Conservation (phyloP, 2,797 vertebrate genomes). For the Poeciliopsis turneri region DNA sequence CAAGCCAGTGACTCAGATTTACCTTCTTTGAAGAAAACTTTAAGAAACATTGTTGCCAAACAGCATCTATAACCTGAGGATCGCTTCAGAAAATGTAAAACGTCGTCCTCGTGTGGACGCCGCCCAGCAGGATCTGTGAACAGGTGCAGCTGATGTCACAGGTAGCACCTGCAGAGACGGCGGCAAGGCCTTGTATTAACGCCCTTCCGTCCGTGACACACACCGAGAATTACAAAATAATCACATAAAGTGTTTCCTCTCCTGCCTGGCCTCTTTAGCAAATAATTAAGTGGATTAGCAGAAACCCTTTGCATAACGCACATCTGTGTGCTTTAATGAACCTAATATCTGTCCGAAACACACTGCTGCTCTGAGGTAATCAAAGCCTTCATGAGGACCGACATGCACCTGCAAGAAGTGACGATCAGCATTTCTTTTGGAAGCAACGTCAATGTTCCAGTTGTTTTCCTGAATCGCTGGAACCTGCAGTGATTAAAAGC, state of each 20-base stretch:
- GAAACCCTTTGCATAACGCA: slow-evolving; percentile 75
- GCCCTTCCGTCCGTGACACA: slow-evolving; percentile 64
- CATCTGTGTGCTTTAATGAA: slow-evolving; percentile 81
- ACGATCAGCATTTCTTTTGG: slow-evolving; percentile 15
- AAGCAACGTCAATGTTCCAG: slow-evolving; percentile 17
- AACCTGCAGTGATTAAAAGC: slow-evolving; percentile 25
- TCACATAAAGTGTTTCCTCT: slow-evolving; percentile 71
- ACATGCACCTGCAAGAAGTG: slow-evolving; percentile 43
- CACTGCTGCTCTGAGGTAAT: slow-evolving; percentile 60
- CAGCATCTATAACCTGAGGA: not conserved
- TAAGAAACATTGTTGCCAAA: not conserved
- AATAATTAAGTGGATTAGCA: slow-evolving; percentile 77
- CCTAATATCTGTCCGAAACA: slow-evolving; percentile 71
- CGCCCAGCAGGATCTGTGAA: not conserved
- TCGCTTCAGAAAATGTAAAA: not conserved
- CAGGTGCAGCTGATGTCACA: slow-evolving; percentile 22
- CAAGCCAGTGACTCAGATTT: not conserved
- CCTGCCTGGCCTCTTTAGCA: slow-evolving; percentile 70
- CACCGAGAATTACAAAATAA: slow-evolving; percentile 71
- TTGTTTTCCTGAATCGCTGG: slow-evolving; percentile 16
- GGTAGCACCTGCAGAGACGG: slow-evolving; percentile 12
- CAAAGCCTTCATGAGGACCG: slow-evolving; percentile 31
- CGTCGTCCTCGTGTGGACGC: not conserved
- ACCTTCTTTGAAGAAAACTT: not conserved
- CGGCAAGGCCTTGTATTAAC: slow-evolving; percentile 64